Evolutionary conservation across 2,797 vertebrate species (phyloP), one percentile per base, ranked within the genome.

Genomic region (Rachycentron canadum): DNA sequence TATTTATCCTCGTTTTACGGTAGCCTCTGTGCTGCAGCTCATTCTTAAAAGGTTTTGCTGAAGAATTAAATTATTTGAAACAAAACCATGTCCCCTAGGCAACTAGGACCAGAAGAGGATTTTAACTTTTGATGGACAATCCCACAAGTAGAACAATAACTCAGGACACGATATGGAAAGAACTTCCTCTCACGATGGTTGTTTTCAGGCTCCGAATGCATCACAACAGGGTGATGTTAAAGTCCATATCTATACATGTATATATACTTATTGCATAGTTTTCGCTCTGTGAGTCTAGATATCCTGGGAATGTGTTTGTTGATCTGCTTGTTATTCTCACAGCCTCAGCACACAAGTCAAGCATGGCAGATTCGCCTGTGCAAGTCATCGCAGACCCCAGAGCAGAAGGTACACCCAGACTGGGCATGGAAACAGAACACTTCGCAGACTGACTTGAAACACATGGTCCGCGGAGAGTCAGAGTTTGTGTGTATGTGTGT

Each of bases 271-370:
- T 19, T 21, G 40, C 11, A 43, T 3, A 0, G 62, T 62, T 60
- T 50, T 72, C 43, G 70, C 49, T 14, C 50, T 14, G 64, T 34
- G 45, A 3, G 30, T 12, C 62, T 69, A 25, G 57, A 61, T 49
- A 75, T 76, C 73, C 64, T 36, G n/a, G 25, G 28, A 65, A 2
- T 14, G 72, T 53, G 68, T 73, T 72, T 69, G 82, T 61, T 58
- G 80, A 81, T 76, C 67, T 70, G 45, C 69, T 80, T 71, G 72
- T 69, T 73, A 63, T 79, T 71, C 76, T 28, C 59, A 45, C 50
- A 41, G 79, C 63, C 79, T 82, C 61, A 12, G 84, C 14, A 17
- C 63, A 69, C 73, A 69, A 74, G 80, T 84, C 62, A 25, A 76
- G 69, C 81, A 45, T 70, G 55, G 79, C 81, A 70, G 79, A 83